A percentile compares a stretch with the other conserved stretches of the same genome.
Conservation (phyloP, 2,113 vertebrate genomes). For the Pedionomus torquatus region DNA sequence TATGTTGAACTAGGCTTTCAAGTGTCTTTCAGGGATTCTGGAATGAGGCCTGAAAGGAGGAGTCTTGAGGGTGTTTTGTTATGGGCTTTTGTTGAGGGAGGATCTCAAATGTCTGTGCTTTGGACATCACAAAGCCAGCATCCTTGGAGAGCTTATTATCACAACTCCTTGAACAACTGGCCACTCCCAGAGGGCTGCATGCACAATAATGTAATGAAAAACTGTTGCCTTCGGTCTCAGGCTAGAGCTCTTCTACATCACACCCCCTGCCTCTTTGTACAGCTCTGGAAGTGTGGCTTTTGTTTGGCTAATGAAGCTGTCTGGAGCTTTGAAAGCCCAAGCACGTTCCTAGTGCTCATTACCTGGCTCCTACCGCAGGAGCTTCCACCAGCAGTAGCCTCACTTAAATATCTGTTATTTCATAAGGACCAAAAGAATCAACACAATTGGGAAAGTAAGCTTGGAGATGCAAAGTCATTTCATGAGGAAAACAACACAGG, state of each 20-base stretch:
- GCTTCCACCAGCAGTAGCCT: background rate
- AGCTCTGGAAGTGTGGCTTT: background rate
- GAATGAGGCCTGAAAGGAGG: background rate
- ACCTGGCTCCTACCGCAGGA: background rate
- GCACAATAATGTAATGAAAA: background rate
- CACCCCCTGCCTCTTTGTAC: background rate
- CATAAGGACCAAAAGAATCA: background rate
- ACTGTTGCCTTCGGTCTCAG: background rate
- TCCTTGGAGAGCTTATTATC: constrained; percentile 41
- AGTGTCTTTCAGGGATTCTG: background rate
- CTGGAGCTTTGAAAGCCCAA: background rate
- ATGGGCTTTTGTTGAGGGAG: background rate
- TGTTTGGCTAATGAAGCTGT: background rate
- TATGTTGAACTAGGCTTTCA: background rate
- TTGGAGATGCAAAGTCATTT: background rate
- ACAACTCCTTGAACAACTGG: background rate
- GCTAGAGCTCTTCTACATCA: background rate
- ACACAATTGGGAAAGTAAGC: background rate
- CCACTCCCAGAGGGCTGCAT: background rate
- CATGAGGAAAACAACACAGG: background rate
- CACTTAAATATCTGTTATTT: background rate
- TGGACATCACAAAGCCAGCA: background rate
- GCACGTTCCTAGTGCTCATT: background rate
- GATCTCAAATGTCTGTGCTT: background rate
- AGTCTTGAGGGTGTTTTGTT: background rate